Evolutionary conservation across 2,113 vertebrate genomes (phyloP).

Genomic region (Mormyrus lacerda): DNA sequence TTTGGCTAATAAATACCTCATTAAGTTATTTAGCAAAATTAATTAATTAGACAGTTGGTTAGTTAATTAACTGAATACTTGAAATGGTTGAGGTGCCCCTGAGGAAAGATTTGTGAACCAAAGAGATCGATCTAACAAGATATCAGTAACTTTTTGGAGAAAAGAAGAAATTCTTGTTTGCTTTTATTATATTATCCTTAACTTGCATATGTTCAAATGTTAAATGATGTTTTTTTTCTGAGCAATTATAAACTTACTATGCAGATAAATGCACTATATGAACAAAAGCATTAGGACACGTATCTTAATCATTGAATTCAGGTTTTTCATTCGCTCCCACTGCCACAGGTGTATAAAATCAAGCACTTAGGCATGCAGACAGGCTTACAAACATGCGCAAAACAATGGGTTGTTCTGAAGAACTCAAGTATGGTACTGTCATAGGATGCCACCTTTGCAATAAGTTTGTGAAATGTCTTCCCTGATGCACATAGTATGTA

Average conservation of each 20-base stretch:
- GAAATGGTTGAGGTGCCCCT: neutral
- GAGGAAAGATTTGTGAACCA: neutral
- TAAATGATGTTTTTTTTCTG: neutral
- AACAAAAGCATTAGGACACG: neutral
- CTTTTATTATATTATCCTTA: neutral
- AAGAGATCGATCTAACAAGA: neutral
- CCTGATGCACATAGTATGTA: too few relatives aligned
- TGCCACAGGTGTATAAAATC: neutral
- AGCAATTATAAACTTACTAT: neutral
- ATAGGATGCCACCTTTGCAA: too few relatives aligned
- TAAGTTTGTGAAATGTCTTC: too few relatives aligned
- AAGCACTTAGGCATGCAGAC: neutral
- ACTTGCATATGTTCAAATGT: neutral
- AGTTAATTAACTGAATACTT: neutral
- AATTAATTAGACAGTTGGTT: neutral
- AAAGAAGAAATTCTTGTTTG: neutral
- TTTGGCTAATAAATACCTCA: neutral
- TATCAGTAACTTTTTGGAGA: neutral
- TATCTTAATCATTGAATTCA: neutral
- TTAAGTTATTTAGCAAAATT: neutral
- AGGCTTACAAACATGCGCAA: neutral
- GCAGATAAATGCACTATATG: neutral
- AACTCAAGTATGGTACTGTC: too few relatives aligned
- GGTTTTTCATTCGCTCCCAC: neutral
- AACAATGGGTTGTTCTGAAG: too few relatives aligned